phyloP scores from a whole-genome alignment of 2,113 vertebrate species.

The Ophiodon elongatus region DNA sequence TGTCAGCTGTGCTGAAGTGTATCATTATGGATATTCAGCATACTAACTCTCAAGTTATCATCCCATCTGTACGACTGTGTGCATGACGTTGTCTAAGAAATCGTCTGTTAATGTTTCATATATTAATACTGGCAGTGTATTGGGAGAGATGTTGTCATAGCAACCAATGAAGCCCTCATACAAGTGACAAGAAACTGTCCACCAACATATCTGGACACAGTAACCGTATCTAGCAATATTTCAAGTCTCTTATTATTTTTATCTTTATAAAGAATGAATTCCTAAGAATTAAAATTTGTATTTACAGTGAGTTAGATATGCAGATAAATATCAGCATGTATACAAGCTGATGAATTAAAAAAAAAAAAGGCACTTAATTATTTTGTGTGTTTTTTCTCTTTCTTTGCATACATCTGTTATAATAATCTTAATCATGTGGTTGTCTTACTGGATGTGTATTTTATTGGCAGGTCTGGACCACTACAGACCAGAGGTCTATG shows the following conservation, averaged over 20 bases:
- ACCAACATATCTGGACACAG: not conserved
- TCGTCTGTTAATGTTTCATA: not conserved
- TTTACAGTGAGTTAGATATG: not conserved
- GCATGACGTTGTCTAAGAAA: conserved; percentile 1
- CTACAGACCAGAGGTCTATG: conserved; percentile 97
- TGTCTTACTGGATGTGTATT: conserved; percentile 15
- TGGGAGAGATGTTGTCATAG: not conserved
- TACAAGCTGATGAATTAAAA: not conserved
- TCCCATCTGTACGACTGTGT: conserved; percentile 6
- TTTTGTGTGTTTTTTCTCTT: not conserved
- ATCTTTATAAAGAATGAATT: not conserved
- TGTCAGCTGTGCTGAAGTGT: conserved; percentile 14
- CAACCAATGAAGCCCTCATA: not conserved
- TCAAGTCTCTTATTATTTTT: not conserved
- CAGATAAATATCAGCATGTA: not conserved
- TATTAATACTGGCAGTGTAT: not conserved
- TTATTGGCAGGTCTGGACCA: conserved; percentile 92
- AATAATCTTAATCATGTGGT: not conserved
- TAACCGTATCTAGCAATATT: not conserved
- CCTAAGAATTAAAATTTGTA: not conserved
- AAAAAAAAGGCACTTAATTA: not conserved
- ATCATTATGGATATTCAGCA: conserved; percentile 24
- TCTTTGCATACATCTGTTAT: not conserved
- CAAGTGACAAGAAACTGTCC: not conserved
- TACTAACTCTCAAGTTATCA: conserved; percentile 17